These are phyloP conservation scores for Bombus waltoni DNA, from an alignment of 1,140 invertebrate genomes.

Conservation along the genomic window DNA sequence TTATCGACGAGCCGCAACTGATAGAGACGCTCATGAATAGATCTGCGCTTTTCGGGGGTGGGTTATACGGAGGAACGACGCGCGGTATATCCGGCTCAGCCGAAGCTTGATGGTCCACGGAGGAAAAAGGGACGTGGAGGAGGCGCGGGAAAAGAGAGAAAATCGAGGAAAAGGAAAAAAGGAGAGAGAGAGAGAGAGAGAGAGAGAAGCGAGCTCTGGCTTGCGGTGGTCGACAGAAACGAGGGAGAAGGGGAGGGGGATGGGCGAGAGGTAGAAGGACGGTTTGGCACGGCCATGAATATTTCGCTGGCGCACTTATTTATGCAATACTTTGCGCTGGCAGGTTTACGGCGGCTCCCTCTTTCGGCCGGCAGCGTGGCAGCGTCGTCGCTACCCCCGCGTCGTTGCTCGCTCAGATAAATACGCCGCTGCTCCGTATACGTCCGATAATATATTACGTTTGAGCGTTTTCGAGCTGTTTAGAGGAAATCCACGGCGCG, in stretches of 20 bases:
- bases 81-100: constrained; percentile 65
- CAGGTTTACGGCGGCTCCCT: constrained; percentile 78
- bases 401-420: constrained; percentile 71
- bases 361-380: constrained; percentile 54
- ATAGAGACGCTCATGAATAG: constrained; percentile 77
- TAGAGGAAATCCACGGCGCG: constrained; percentile 67
- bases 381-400: constrained; percentile 47
- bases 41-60: constrained; percentile 72
- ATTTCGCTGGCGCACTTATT: constrained; percentile 82
- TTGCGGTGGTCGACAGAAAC: constrained; percentile 56
- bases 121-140: constrained; percentile 10
- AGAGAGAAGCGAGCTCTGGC: background rate
- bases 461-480: constrained; percentile 78
- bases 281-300: constrained; percentile 80
- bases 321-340: constrained; percentile 83
- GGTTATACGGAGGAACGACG: constrained; percentile 63
- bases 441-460: constrained; percentile 80
- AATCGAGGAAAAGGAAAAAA: constrained; percentile 11
- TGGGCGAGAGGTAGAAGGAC: constrained; percentile 68
- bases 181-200: constrained; percentile 11
- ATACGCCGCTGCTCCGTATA: constrained; percentile 76
- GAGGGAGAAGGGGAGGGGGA: background rate
- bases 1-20: constrained; percentile 73
- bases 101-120: constrained; percentile 65
- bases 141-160: constrained; percentile 19